phyloP scores from a whole-genome alignment of 2,113 vertebrate species.

The Verasper variegatus region DNA sequence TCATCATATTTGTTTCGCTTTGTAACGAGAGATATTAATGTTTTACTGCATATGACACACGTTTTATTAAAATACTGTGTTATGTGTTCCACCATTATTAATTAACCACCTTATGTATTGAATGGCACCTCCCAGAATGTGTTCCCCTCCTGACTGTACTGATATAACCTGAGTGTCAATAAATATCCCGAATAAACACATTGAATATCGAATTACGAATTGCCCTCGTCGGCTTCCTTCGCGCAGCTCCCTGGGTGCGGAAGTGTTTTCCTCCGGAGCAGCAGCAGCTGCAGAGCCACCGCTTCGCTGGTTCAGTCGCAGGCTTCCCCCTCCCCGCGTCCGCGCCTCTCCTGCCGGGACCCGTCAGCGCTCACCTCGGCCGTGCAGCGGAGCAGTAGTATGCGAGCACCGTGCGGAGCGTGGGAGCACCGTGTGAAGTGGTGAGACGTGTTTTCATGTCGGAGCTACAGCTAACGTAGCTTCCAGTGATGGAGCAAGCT shows the following conservation, averaged over 20 bases:
- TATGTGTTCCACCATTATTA: too few relatives aligned
- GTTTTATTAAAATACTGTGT: too few relatives aligned
- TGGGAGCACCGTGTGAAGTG: slow-evolving; percentile 77
- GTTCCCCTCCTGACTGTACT: too few relatives aligned
- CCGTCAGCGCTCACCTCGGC: slow-evolving; percentile 37
- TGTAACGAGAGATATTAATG: too few relatives aligned
- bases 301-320: slow-evolving; percentile 38
- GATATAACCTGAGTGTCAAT: too few relatives aligned
- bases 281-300: slow-evolving; percentile 46
- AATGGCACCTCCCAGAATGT: too few relatives aligned
- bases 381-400: slow-evolving; percentile 62
- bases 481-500: slow-evolving; percentile 62
- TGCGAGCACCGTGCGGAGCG: slow-evolving; percentile 72
- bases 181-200: neutral
- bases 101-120: too few relatives aligned
- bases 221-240: slow-evolving; percentile 76
- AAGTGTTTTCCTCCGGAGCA: slow-evolving; percentile 71
- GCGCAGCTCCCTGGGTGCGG: slow-evolving; percentile 68
- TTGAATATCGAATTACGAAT: slow-evolving; percentile 16
- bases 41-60: too few relatives aligned
- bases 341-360: slow-evolving; percentile 23
- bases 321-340: neutral
- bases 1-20: too few relatives aligned
- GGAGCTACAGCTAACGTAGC: slow-evolving; percentile 73
- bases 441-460: slow-evolving; percentile 71